Percentiles rank a stretch among this genome's conserved stretches.
phyloP scores from a whole-genome alignment of 2,113 vertebrate genomes.

The Crotalus tigris region DNA sequence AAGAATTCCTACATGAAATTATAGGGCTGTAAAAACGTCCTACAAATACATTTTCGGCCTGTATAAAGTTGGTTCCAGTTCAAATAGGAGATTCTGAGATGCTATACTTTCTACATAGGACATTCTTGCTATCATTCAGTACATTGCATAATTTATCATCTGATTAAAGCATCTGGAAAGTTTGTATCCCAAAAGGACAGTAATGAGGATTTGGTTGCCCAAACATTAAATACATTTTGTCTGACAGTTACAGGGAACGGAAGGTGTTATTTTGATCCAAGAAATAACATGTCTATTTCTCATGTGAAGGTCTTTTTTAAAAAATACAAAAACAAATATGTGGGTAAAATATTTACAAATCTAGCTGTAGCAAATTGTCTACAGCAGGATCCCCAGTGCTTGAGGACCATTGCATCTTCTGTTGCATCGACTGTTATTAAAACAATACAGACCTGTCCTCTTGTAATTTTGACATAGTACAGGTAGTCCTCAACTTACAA shows the following conservation, averaged over 20 bases:
- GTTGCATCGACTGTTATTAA: not conserved
- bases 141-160: not conserved
- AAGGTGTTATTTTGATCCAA: not conserved
- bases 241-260: not conserved
- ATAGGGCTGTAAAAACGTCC: not conserved
- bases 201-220: not conserved
- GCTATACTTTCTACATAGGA: not conserved
- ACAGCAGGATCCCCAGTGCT: not conserved
- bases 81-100: not conserved
- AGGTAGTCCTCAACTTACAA: not conserved
- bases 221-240: not conserved
- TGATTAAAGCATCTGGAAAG: not conserved
- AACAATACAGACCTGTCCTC: not conserved
- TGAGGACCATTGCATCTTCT: not conserved
- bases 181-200: not conserved
- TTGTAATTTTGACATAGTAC: not conserved
- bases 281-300: not conserved
- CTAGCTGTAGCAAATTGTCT: not conserved
- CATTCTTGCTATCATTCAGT: not conserved
- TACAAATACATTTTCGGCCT: not conserved
- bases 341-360: conserved; percentile 14
- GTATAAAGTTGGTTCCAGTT: not conserved
- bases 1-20: not conserved
- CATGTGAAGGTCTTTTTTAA: not conserved
- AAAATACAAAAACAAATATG: not conserved